Base-by-base conservation (phyloP, 2,888 invertebrate genomes). In the Aspidapion aeneum region DNA sequence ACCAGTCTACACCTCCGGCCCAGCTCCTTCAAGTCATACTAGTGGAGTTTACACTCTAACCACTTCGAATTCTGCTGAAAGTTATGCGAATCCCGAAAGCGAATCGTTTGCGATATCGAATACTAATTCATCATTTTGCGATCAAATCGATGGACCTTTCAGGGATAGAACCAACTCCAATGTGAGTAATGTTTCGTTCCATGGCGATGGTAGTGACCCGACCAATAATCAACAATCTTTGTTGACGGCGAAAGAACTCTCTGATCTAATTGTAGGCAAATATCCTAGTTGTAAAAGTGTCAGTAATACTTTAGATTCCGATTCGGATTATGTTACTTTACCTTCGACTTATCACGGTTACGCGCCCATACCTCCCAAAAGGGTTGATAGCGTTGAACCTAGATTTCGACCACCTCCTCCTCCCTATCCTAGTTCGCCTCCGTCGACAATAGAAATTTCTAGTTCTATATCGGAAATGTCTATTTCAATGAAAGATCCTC, bases 201-300 rank as follows among this genome's bases (percentile, higher is more conserved):
- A 92, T 57, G 93, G 93, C 1, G 93, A 93, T 74, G 93, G 93
- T n/a, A 93, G 93, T 74, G 93, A 93, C 78, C 93, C 93, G 1
- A 90, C 93, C 1, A 91, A 91, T 74, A 88, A 85, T 67, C 88
- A 88, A 71, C 90, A 89, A 68, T 87, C 89, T 19, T 81, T 91
- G 62, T 82, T 93, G 7, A 91, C 92, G 35, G 93, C 93, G 3
- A 91, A 91, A 75, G 93, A 93, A 77, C 80, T 93, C 21, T 91
- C 91, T 19, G 92, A 93, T 73, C 79, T 93, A 64, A 93, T 93
- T 62, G 93, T 93, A 1, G 93, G 92, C 0, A 86, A 89, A 18
- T 93, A 93, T 80, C 93, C 89, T 1, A 86, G 86, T 0, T 81
- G 87, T 19, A 91, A 91, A 74, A 91, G 92, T 1, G 90, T 94